phyloP scores from a whole-genome alignment of 2,113 vertebrate species.

The Isichthys henryi region DNA sequence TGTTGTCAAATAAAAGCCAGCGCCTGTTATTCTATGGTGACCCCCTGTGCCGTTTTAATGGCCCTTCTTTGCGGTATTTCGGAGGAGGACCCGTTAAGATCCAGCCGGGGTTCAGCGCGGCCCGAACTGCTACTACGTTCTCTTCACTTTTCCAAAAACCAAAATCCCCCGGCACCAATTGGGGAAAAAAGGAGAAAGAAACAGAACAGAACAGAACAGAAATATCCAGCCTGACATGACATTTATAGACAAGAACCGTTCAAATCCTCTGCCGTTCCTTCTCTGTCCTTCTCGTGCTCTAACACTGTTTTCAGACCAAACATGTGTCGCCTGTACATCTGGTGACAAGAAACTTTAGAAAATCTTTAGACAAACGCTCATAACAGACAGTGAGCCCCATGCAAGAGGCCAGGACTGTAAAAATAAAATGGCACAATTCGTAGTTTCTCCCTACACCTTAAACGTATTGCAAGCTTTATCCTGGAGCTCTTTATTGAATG shows the following conservation, averaged over 20 bases:
- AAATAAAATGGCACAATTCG: not conserved
- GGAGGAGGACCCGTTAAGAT: slow-evolving; percentile 46
- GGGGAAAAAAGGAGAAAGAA: slow-evolving; percentile 36
- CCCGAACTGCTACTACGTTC: slow-evolving; percentile 36
- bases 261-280: not conserved
- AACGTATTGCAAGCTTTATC: not conserved
- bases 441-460: not conserved
- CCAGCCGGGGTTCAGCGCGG: slow-evolving; percentile 48
- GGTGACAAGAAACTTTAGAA: not conserved
- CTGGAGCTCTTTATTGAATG: not conserved
- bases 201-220: slow-evolving; percentile 50
- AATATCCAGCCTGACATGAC: slow-evolving; percentile 60
- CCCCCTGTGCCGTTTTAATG: slow-evolving; percentile 53
- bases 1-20: slow-evolving; percentile 56
- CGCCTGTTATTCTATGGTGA: slow-evolving; percentile 53
- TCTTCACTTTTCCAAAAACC: slow-evolving; percentile 39
- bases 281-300: not conserved
- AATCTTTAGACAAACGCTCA: not conserved
- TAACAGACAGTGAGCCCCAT: not conserved
- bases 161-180: slow-evolving; percentile 61
- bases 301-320: not conserved
- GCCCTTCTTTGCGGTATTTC: slow-evolving; percentile 42
- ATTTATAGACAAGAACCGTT: slow-evolving; percentile 51
- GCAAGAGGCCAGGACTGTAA: not conserved
- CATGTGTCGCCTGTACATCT: not conserved